phyloP scores from a whole-genome alignment of 2,888 invertebrate genomes.

The Argynnis bischoffii region DNA sequence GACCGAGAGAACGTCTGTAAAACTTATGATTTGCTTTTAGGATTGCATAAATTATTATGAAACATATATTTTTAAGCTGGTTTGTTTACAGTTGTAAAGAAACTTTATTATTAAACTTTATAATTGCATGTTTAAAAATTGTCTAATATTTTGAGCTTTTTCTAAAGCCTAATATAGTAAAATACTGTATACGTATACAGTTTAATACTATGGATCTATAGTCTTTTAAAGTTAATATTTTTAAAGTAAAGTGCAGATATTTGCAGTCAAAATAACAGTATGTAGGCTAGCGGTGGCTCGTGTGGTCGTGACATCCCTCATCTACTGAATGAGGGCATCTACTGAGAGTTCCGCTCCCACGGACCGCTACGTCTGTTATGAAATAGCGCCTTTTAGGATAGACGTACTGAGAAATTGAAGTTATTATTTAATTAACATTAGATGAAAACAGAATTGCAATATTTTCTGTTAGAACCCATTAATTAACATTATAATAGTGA shows the following conservation, averaged over 20 bases:
- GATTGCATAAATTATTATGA: neutral
- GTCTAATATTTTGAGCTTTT: no score
- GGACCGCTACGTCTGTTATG: slow-evolving; percentile 39
- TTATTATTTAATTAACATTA: slow-evolving; percentile 27
- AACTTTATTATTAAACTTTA: no score
- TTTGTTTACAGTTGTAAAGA: no score
- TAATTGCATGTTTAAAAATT: no score
- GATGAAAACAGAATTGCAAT: neutral
- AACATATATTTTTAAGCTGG: no score
- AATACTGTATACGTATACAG: neutral
- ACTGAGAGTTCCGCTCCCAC: slow-evolving; percentile 47
- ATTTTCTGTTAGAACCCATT: neutral
- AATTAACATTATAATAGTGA: neutral
- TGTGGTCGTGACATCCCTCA: slow-evolving; percentile 53
- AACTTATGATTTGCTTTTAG: slow-evolving; percentile 29
- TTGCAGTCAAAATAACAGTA: slow-evolving; percentile 16
- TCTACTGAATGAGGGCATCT: slow-evolving; percentile 37
- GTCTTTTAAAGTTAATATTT: neutral
- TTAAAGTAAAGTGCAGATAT: neutral
- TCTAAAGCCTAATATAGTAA: no score
- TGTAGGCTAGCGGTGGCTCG: slow-evolving; percentile 39
- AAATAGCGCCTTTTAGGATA: slow-evolving; percentile 35
- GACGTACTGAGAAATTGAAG: slow-evolving; percentile 23
- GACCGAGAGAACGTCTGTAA: slow-evolving; percentile 40
- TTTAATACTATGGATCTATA: neutral